phyloP scores from a whole-genome alignment of 1,140 invertebrate species.

The Polypedilum pembai region DNA sequence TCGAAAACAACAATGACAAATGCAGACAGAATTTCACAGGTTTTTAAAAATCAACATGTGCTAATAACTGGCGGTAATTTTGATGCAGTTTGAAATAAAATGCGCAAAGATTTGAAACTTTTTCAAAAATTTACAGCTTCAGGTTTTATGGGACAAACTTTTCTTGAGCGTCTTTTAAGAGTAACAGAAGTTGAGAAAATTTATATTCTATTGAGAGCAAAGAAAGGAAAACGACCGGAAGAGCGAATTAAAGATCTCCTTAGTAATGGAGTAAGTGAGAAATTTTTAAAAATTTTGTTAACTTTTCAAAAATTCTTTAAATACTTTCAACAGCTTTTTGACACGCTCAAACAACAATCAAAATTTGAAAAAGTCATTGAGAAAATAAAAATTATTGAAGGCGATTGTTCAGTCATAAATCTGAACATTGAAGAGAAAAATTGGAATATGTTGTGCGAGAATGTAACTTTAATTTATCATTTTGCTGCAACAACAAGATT shows the following conservation, averaged over 20 bases:
- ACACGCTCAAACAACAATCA: constrained; percentile 55
- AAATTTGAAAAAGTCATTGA: constrained; percentile 51
- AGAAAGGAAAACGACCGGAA: constrained; percentile 40
- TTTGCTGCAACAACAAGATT: constrained; percentile 82
- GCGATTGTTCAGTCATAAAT: constrained; percentile 65
- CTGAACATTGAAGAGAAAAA: constrained; percentile 70
- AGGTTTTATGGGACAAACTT: constrained; percentile 55
- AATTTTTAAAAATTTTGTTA: background rate
- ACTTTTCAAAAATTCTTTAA: background rate
- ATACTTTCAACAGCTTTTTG: constrained; percentile 64
- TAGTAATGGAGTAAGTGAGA: constrained; percentile 38
- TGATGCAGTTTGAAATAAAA: too few relatives aligned
- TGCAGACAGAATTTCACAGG: background rate
- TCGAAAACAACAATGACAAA: background rate
- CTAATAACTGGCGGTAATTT: background rate
- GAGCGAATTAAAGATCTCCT: constrained; percentile 37
- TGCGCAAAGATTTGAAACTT: background rate
- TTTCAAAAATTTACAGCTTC: background rate
- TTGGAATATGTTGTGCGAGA: constrained; percentile 55
- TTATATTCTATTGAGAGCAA: constrained; percentile 60
- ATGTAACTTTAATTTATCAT: constrained; percentile 79
- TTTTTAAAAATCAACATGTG: background rate
- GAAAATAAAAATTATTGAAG: constrained; percentile 63
- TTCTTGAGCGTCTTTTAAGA: constrained; percentile 63
- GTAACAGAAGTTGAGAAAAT: constrained; percentile 53